phyloP scores from a whole-genome alignment of 1,140 invertebrate genomes.

The Ceratosolen solmsi region DNA sequence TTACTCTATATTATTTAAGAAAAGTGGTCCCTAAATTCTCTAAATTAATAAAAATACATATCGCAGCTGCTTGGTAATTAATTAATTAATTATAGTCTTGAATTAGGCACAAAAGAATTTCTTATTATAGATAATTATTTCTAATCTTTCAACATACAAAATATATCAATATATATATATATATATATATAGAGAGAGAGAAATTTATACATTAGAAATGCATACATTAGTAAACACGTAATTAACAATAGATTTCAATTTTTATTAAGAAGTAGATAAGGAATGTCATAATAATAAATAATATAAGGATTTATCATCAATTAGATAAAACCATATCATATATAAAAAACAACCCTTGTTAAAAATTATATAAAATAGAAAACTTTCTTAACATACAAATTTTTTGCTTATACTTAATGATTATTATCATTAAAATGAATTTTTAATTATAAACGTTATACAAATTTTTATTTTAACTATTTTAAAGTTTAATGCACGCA shows the following conservation, averaged over 20 bases:
- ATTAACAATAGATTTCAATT: background rate
- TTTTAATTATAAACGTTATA: too few relatives aligned
- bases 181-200: too few relatives aligned
- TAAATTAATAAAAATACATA: constrained; percentile 17
- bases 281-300: background rate
- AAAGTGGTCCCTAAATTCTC: constrained; percentile 30
- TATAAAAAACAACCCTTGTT: too few relatives aligned
- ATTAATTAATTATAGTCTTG: constrained; percentile 4
- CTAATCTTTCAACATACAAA: constrained; percentile 4
- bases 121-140: constrained; percentile 6
- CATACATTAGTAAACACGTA: background rate
- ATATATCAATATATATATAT: background rate
- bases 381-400: too few relatives aligned
- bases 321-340: background rate
- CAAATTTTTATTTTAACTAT: too few relatives aligned
- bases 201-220: too few relatives aligned
- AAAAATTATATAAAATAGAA: too few relatives aligned
- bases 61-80: constrained; percentile 1
- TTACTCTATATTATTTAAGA: background rate
- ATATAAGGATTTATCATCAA: background rate
- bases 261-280: background rate
- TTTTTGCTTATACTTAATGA: too few relatives aligned
- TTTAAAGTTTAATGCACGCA: too few relatives aligned
- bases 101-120: constrained; percentile 38
- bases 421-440: too few relatives aligned